phyloP scores from a whole-genome alignment of 2,113 vertebrate species.

The Oreamnos americanus region DNA sequence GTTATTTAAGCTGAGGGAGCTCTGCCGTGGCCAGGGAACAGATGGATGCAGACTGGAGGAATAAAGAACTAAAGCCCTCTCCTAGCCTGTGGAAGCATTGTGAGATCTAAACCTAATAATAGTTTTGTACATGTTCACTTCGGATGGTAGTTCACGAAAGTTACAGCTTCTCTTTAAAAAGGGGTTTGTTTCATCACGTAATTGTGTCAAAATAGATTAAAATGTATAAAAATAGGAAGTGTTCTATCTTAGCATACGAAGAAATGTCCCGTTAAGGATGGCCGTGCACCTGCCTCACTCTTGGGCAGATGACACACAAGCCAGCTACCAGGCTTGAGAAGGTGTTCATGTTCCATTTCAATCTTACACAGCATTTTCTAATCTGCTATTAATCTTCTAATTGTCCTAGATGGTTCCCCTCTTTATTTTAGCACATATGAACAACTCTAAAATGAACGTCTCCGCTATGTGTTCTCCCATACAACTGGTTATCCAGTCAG shows the following conservation, averaged over 20 bases:
- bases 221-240: background rate
- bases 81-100: background rate
- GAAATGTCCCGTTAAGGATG: background rate
- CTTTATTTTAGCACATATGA: background rate
- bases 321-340: background rate
- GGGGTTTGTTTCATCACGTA: conserved; percentile 6
- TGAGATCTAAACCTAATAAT: background rate
- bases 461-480: background rate
- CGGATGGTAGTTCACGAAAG: background rate
- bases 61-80: background rate
- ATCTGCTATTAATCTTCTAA: background rate
- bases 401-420: background rate
- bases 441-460: background rate
- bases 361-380: background rate
- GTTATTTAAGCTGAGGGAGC: background rate
- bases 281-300: background rate
- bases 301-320: background rate
- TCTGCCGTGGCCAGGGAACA: background rate
- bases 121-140: background rate
- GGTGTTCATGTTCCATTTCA: background rate
- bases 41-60: background rate
- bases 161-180: background rate
- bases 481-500: background rate
- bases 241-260: background rate
- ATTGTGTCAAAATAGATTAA: conserved; percentile 26